These are phyloP conservation scores for Sipha flava DNA, from an alignment of 1,140 invertebrate genomes.

Conservation along the genomic window DNA sequence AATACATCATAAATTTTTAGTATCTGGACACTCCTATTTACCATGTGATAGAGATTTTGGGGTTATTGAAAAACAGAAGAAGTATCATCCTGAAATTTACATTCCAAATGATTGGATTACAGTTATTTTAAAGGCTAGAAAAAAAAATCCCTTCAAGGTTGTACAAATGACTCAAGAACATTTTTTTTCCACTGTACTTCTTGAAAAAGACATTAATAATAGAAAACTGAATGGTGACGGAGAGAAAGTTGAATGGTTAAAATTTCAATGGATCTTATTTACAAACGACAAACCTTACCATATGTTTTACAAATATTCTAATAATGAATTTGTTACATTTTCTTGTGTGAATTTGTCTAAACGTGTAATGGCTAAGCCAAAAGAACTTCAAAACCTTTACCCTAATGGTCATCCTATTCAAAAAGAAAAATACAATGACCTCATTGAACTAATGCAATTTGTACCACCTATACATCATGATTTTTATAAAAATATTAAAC, in stretches of 20 bases:
- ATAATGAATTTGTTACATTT: background rate
- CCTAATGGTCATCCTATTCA: background rate
- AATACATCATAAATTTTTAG: constrained; percentile 35
- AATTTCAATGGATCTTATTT: constrained; percentile 24
- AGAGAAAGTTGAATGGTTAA: constrained; percentile 6
- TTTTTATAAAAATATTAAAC: constrained; percentile 4
- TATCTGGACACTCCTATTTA: constrained; percentile 34
- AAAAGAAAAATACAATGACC: background rate
- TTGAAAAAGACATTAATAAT: constrained; percentile 5
- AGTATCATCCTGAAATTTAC: constrained; percentile 14
- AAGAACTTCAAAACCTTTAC: background rate
- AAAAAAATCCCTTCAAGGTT: no score
- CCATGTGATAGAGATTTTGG: constrained; percentile 35
- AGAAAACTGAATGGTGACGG: constrained; percentile 26
- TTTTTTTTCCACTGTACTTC: background rate
- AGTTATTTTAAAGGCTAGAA: no score
- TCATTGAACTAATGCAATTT: background rate
- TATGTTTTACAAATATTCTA: constrained; percentile 31
- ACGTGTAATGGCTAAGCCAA: background rate
- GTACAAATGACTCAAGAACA: constrained; percentile 30
- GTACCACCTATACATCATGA: background rate
- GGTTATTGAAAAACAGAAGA: constrained; percentile 29
- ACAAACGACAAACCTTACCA: constrained; percentile 23
- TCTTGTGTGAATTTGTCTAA: background rate
- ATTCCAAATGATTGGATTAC: constrained; percentile 31